These are phyloP conservation scores for Phaonia tiefii DNA, from an alignment of 2,888 invertebrate genomes.

Conservation along the genomic window DNA sequence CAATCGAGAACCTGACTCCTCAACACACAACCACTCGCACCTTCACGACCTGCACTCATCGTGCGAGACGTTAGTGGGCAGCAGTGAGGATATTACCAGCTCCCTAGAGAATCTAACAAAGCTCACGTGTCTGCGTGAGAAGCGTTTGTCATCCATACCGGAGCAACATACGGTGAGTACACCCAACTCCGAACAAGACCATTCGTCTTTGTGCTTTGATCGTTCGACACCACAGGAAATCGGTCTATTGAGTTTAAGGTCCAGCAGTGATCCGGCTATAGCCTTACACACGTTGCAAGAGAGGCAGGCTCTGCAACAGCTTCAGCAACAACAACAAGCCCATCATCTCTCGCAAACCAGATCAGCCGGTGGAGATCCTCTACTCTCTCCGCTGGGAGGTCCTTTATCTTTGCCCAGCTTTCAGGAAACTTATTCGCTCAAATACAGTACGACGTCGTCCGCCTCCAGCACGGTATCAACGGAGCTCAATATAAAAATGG, in stretches of 20 bases:
- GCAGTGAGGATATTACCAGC: conserved; percentile 74
- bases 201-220: conserved; percentile 75
- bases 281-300: conserved; percentile 76
- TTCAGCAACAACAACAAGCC: conserved; percentile 70
- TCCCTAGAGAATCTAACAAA: conserved; percentile 78
- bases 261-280: conserved; percentile 80
- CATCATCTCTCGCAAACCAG: conserved; percentile 62
- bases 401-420: conserved; percentile 87
- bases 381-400: conserved; percentile 74
- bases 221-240: conserved; percentile 75
- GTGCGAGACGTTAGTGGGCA: conserved; percentile 73
- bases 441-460: conserved; percentile 84
- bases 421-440: conserved; percentile 92
- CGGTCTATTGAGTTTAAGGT: conserved; percentile 76
- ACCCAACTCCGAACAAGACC: conserved; percentile 73
- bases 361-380: conserved; percentile 56
- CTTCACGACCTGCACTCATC: conserved; percentile 71
- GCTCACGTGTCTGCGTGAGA: conserved; percentile 76
- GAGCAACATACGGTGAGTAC: conserved; percentile 74
- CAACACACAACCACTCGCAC: conserved; percentile 64
- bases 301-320: conserved; percentile 73
- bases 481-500: conserved; percentile 89
- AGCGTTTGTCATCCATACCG: conserved; percentile 77
- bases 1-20: conserved; percentile 25
- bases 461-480: conserved; percentile 68